Base-by-base conservation (phyloP, 2,797 vertebrate species). In the Miichthys miiuy region DNA sequence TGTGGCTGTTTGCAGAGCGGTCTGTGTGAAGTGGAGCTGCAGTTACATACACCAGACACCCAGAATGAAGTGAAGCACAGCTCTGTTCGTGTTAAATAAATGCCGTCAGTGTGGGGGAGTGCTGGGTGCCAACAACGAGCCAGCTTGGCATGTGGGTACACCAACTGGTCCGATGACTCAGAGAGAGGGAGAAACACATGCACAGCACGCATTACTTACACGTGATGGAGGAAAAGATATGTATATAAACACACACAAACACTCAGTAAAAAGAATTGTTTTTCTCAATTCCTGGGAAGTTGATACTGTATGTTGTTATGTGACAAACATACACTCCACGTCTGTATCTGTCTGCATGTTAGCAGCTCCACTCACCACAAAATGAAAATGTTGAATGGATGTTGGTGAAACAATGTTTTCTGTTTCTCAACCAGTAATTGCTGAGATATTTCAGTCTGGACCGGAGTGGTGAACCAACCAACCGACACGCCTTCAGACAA, bases 161-260 rank as follows among this genome's bases (percentile, higher is more conserved):
- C 91, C 93, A 94, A 94, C 90, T 90, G 92, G 87, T 89, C 72
- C 0, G 71, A 81, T 94, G 93, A 95, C 62, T 93, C 92, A 90
- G 70, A 77, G 72, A 69, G 27, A 65, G 69, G 62, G 54, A 89
- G 82, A 83, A 65, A 84, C 72, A 74, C 81, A 85, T 61, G 77
- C 60, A 21, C 63, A 50, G 62, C 79, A 75, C 8, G 48, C 58
- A 23, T 2, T 38, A 51, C 25, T 38, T 34, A 48, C 78, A 84
- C 56, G 82, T 88, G 85, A 80, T 4, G 13, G 55, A 80, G 60
- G 34, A 65, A n/a, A 2, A 62, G 72, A 75, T 16, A 70, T 51
- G 71, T 62, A 74, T 54, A 77, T 25, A 57, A 64, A 66, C 64
- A 77, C 50, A 25, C 18, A 62, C 42, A 46, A 1, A 71, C 16